Base-by-base conservation (phyloP, 2,888 invertebrate genomes). In the Synergus gifuensis region DNA sequence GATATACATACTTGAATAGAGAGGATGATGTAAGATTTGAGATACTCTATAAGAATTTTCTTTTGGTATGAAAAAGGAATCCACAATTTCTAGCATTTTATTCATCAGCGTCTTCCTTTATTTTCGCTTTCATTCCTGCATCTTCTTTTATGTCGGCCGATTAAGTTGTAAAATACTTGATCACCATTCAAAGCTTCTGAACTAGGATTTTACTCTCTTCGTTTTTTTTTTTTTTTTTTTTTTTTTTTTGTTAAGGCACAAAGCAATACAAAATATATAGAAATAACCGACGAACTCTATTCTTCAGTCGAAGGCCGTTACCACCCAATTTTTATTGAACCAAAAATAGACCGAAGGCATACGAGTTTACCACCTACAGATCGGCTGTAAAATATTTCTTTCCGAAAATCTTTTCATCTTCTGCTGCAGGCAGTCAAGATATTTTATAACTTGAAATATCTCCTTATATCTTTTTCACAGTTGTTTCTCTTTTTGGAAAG, bases 101-200 rank as follows among this genome's bases (percentile, higher is more conserved):
- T 49, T 49, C 22, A 2, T 18, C 7, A 69, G 40, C 42, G 11
- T 22, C 14, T 22, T 16, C 28, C 18, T 18, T 67, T 67, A 11
- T 42, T 67, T 67, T 67, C 66, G 11, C 66, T 9, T 67, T 44
- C 66, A 44, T 67, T 67, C 66, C n/a, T 18, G 44, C 18, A 18
- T 67, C 44, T 44, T 67, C 66, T 67, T 67, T 67, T 18, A 69
- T 28, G 22, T 49, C 16, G 8, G 46, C 14, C 67, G 67, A 67
- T 67, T 46, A 46, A 67, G 67, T 69, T 49, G 69, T 69, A 69
- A 69, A 69, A 69, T 69, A 69, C 69, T 67, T 67, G 67, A 67
- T 67, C 69, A 69, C 67, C 44, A 67, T 67, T 69, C 46, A 69
- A 69, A 69, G 46, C 22, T 22, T 69, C 46, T 46, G 16, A 69